Conservation (phyloP, 2,113 vertebrate genomes). For the Mirounga angustirostris region DNA sequence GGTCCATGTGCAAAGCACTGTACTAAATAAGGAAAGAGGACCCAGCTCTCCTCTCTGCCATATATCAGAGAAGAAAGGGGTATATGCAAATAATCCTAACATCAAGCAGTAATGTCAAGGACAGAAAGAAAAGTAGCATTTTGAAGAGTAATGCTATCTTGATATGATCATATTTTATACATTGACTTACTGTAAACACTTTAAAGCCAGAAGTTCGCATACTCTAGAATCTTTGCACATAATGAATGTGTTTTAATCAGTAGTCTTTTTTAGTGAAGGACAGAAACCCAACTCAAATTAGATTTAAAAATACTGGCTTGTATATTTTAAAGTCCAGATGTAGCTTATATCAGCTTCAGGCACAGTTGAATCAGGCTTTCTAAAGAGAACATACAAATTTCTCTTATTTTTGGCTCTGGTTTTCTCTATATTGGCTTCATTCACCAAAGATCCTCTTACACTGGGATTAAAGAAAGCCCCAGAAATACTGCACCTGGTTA, state of each 20-base stretch:
- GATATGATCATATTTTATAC: not conserved
- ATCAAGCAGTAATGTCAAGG: not conserved
- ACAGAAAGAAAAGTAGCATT: constrained; percentile 24
- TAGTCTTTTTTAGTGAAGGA: not conserved
- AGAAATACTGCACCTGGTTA: not conserved
- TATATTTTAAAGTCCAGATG: not conserved
- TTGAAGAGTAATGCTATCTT: not conserved
- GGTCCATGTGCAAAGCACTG: not conserved
- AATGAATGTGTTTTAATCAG: not conserved
- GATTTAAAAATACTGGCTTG: not conserved
- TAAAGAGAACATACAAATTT: not conserved
- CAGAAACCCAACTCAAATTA: constrained; percentile 1
- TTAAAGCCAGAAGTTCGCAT: constrained; percentile 6
- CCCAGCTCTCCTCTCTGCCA: not conserved
- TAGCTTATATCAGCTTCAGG: not conserved
- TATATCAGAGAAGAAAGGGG: not conserved
- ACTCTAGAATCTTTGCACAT: constrained; percentile 19
- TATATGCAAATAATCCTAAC: not conserved
- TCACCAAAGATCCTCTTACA: not conserved
- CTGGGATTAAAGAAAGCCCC: not conserved
- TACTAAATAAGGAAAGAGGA: not conserved
- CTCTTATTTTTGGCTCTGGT: not conserved
- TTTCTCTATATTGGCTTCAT: not conserved
- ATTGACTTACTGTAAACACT: constrained; percentile 16
- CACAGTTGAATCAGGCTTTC: not conserved